These are phyloP conservation scores for Mesitornis unicolor DNA, from an alignment of 2,113 vertebrate genomes.

Conservation along the genomic window DNA sequence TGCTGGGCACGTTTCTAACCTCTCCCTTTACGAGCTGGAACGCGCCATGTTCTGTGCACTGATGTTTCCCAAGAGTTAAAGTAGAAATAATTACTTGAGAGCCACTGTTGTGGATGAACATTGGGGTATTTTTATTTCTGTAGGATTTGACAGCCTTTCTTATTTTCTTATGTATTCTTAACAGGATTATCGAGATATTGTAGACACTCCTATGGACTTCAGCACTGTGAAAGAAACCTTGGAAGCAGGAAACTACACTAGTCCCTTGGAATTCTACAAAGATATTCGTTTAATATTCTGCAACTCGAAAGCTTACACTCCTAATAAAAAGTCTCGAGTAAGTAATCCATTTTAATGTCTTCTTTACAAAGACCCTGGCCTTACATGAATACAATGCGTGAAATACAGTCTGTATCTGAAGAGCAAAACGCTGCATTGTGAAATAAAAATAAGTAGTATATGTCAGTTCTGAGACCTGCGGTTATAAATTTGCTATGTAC, in stretches of 20 bases:
- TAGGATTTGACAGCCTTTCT: not conserved
- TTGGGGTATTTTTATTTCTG: not conserved
- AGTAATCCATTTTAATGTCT: slow-evolving; percentile 8
- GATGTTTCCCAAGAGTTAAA: not conserved
- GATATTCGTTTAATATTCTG: slow-evolving; percentile 95
- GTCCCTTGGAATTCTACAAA: slow-evolving; percentile 94
- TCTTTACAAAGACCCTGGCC: not conserved
- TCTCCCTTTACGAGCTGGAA: not conserved
- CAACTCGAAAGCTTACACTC: slow-evolving; percentile 97
- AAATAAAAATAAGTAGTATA: not conserved
- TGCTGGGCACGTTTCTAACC: not conserved
- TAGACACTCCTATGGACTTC: slow-evolving; percentile 95
- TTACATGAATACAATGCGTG: not conserved
- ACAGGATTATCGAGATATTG: slow-evolving; percentile 92
- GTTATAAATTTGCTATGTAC: not conserved
- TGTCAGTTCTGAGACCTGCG: not conserved
- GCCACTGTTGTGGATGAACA: not conserved
- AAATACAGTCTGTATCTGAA: not conserved
- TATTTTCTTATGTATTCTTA: not conserved
- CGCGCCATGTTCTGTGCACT: not conserved
- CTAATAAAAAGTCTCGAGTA: slow-evolving; percentile 97
- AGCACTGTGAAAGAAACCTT: slow-evolving; percentile 92
- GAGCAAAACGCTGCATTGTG: not conserved
- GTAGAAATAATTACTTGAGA: not conserved
- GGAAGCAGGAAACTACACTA: slow-evolving; percentile 87